Evolutionary conservation across 1,140 invertebrate genomes (phyloP).

Genomic region (Zaprionus kolodkinae): DNA sequence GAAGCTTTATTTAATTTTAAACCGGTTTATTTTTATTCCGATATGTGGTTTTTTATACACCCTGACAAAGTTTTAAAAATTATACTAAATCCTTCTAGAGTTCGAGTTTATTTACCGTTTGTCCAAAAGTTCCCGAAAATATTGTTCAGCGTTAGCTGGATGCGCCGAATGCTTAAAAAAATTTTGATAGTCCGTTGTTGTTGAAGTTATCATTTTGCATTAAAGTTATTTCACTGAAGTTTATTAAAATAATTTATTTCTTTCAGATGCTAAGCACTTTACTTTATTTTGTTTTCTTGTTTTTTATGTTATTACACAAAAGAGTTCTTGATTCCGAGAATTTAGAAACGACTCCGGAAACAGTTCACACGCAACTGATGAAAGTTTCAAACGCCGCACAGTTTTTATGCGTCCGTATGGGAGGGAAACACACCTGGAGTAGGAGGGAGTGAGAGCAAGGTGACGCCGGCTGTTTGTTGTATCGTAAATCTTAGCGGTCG

Average conservation of each 20-base stretch:
- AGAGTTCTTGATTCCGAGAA: constrained; percentile 2
- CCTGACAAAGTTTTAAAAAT: neutral
- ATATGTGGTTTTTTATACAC: neutral
- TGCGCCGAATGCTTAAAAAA: constrained; percentile 76
- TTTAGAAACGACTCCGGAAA: constrained; percentile 32
- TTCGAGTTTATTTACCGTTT: constrained; percentile 56
- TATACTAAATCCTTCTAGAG: neutral
- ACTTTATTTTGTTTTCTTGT: neutral
- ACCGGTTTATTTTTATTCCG: constrained; percentile 16
- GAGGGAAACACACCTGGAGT: constrained; percentile 11
- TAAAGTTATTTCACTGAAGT: constrained; percentile 19
- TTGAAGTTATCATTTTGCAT: constrained; percentile 72
- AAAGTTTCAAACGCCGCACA: constrained; percentile 47
- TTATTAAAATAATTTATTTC: neutral
- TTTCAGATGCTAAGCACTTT: constrained; percentile 4
- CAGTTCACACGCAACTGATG: constrained; percentile 65
- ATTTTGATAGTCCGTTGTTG: constrained; percentile 70
- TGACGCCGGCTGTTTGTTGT: constrained; percentile 29
- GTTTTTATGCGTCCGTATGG: constrained; percentile 51
- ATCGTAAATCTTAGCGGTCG: constrained; percentile 36
- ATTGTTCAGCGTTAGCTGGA: constrained; percentile 80
- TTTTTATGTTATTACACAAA: constrained; percentile 2
- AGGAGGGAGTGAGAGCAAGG: constrained; percentile 11
- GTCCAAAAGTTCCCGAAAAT: constrained; percentile 68
- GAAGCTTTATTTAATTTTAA: neutral